Base-by-base conservation (phyloP, 2,888 invertebrate species). In the Schrankia costaestrigalis region DNA sequence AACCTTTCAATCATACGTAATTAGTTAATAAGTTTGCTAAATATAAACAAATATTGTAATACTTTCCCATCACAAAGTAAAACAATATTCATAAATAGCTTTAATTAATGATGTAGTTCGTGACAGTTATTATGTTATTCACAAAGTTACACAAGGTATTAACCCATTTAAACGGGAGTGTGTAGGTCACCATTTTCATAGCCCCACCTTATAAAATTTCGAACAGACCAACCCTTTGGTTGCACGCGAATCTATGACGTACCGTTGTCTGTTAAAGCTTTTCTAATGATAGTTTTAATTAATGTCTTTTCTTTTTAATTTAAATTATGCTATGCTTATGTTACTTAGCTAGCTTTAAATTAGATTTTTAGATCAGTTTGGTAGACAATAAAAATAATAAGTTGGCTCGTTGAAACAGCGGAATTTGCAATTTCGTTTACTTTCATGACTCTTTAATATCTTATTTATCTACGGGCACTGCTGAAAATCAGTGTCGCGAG, bases 191-290 rank as follows among this genome's bases (percentile, higher is more conserved):
- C 57, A 62, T 43, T 50, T 51, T 42, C 39, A 49, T 39, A 46
- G 61, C 65, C 74, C 59, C 74, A 48, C 77, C 74, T 60, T 40
- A 46, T 41, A 33, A 30, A 42, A 52, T 47, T 60, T 55, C 62
- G 59, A 62, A 54, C 57, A 56, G 67, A 56, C 79, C 68, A 71
- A 77, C 77, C 80, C 77, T 63, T 72, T 65, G 58, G 42, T 38
- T 38, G 48, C 77, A 80, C 74, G 79, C 77, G 53, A 71, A 46
- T 54, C 37, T 24, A 7, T 6, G 12, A 22, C 9, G n/a, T 22
- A n/a, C 22, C 7, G n/a, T n/a, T 18, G 18, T 18, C 18, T 18
- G n/a, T 8, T n/a, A 18, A 18, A 6, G n/a, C 18, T 18, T 18
- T n/a, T n/a, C n/a, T n/a, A n/a, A n/a, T n/a, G n/a, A n/a, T n/a